Base-by-base conservation (phyloP, 2,888 invertebrate genomes). In the Rhyacophila evoluta region DNA sequence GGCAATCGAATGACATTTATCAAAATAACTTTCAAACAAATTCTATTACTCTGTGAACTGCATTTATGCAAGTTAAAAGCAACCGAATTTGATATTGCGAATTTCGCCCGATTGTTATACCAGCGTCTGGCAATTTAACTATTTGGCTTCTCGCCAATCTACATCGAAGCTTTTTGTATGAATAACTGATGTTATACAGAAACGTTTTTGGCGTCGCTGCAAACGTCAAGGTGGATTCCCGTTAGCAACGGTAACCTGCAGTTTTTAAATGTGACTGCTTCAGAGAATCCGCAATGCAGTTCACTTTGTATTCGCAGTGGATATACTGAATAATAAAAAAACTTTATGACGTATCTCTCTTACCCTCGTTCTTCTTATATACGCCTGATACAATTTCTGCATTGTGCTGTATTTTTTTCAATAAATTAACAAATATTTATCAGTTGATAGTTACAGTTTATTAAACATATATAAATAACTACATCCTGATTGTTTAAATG, bases 201-300 rank as follows among this genome's bases (percentile, higher is more conserved):
- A 55, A 55, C 55, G 55, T 55, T 55, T 55, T 55, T 55, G 55
- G 55, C 55, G 19, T 55, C 8, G 55, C 8, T 55, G 19, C 55
- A 55, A 55, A 25, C 25, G 55, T 55, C 55, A 55, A 55, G 55
- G 55, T 19, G 6, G 4, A 55, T 55, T 25, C 55, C 55, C 1
- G 25, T 55, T 55, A 19, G 25, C 55, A 55, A 10, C 15, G 55
- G 55, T 19, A 19, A 55, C 55, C 55, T 55, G 55, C 15, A 55
- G 10, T 55, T 55, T 55, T 55, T 25, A 55, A 55, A 55, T 25
- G 19, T 25, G 55, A 25, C 55, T 41, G 19, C 1, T 19, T 19
- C 55, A 19, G 10, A 10, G 8, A 15, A 55, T 55, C 74, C 41
- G 74, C 74, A 74, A 29, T 74, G 74, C 74, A 29, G 74, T 55